Percentiles rank a stretch among this genome's conserved stretches.
These are phyloP conservation scores for Opisthograptis luteolata DNA, from an alignment of 2,888 invertebrate genomes.

Conservation along the genomic window DNA sequence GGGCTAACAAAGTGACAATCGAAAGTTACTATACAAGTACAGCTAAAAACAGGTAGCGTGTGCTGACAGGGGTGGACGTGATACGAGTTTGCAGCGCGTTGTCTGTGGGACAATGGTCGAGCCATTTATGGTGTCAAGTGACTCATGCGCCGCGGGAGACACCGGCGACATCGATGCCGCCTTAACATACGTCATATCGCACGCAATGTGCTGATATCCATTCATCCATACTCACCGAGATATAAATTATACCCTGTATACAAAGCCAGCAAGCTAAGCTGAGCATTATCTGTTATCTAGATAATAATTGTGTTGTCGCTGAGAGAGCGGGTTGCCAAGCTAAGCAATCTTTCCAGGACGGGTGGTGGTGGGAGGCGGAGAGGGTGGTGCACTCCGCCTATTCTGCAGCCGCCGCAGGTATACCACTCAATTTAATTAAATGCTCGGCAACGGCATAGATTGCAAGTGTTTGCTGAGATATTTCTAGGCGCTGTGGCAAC, in stretches of 20 bases:
- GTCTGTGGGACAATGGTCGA: background rate
- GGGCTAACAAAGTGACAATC: background rate
- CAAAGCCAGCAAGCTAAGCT: too few relatives aligned
- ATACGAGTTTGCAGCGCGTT: background rate
- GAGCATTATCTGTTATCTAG: too few relatives aligned
- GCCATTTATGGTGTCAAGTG: background rate
- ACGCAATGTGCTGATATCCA: too few relatives aligned
- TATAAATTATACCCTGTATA: too few relatives aligned
- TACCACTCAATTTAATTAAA: background rate
- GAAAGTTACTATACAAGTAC: background rate
- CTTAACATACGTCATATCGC: too few relatives aligned
- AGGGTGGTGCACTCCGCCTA: background rate
- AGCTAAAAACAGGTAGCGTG: background rate
- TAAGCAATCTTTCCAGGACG: background rate
- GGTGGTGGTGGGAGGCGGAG: background rate
- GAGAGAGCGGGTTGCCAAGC: background rate
- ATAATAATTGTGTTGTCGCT: too few relatives aligned
- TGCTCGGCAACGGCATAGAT: background rate
- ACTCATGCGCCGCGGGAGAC: constrained; percentile 1
- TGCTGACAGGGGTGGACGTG: background rate
- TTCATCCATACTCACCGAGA: too few relatives aligned
- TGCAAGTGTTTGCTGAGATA: background rate
- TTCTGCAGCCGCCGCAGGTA: background rate
- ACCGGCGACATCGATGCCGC: background rate
- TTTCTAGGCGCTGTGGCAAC: background rate